Evolutionary conservation across 1,140 invertebrate genomes (phyloP).

Genomic region (Eupristina koningsbergeri): DNA sequence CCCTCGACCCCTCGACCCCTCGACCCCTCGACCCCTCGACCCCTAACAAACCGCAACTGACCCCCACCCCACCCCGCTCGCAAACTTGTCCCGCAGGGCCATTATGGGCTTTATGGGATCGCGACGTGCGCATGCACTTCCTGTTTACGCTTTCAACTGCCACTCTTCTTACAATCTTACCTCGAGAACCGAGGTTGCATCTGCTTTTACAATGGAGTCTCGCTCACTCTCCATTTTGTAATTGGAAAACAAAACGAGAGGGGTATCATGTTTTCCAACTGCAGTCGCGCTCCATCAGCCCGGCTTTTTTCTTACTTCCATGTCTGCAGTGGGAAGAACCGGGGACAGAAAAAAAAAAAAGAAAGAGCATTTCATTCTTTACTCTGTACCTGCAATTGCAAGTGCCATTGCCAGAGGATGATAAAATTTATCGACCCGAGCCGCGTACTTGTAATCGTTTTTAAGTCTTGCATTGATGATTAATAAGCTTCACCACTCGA

Average conservation of each 20-base stretch:
- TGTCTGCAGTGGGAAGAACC: no score
- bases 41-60: no score
- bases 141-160: conserved; percentile 19
- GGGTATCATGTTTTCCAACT: neutral
- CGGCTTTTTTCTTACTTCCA: no score
- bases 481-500: neutral
- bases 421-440: neutral
- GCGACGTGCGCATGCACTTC: neutral
- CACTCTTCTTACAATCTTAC: neutral
- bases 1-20: no score
- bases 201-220: conserved; percentile 20
- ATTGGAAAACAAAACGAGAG: neutral
- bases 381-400: neutral
- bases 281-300: neutral
- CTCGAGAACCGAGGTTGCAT: neutral
- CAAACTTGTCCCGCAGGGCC: conserved; percentile 23
- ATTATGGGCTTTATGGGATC: conserved; percentile 7
- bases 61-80: no score
- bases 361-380: neutral
- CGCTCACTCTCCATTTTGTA: conserved; percentile 3
- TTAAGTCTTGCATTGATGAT: neutral
- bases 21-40: no score
- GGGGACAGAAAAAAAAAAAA: neutral
- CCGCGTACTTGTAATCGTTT: neutral
- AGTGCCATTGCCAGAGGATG: neutral